phyloP scores from a whole-genome alignment of 2,888 invertebrate genomes.

The Agrypnus murinus region DNA sequence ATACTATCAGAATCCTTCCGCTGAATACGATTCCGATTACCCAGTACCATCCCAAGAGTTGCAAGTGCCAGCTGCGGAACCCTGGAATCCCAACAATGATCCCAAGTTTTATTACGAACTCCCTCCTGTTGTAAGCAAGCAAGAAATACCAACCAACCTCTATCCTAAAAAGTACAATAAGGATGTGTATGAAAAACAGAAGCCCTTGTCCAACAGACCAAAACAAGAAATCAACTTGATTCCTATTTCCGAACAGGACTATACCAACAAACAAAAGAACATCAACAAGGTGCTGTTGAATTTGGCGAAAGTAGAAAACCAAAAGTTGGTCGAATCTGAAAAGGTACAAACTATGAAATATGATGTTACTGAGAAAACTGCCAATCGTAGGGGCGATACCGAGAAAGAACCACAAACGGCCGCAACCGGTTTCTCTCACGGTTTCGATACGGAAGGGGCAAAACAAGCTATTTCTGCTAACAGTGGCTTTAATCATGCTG shows the following conservation, averaged over 20 bases:
- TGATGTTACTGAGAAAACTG: slow-evolving; percentile 14
- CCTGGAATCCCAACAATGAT: slow-evolving; percentile 69
- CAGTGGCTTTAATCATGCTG: slow-evolving; percentile 29
- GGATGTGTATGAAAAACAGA: slow-evolving; percentile 69
- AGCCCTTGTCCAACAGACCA: slow-evolving; percentile 66
- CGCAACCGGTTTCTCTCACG: slow-evolving; percentile 50
- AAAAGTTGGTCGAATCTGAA: slow-evolving; percentile 71
- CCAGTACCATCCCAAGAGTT: slow-evolving; percentile 71
- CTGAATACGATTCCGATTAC: slow-evolving; percentile 47
- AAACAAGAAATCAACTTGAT: slow-evolving; percentile 71
- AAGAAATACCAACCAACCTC: slow-evolving; percentile 72
- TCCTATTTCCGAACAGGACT: slow-evolving; percentile 69
- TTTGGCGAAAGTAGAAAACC: slow-evolving; percentile 73
- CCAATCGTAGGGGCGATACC: neutral
- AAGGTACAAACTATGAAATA: slow-evolving; percentile 59
- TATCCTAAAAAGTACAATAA: slow-evolving; percentile 77
- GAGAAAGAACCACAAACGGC: slow-evolving; percentile 50
- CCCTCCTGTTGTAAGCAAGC: slow-evolving; percentile 65
- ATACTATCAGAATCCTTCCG: slow-evolving; percentile 40
- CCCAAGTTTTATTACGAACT: slow-evolving; percentile 68
- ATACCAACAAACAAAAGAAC: slow-evolving; percentile 65
- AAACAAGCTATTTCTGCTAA: slow-evolving; percentile 12
- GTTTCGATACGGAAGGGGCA: slow-evolving; percentile 50
- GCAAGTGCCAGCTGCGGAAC: slow-evolving; percentile 70
- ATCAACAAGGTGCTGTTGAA: slow-evolving; percentile 67